These are phyloP conservation scores for Rhea pennata DNA, from an alignment of 2,113 vertebrate species.

Conservation along the genomic window DNA sequence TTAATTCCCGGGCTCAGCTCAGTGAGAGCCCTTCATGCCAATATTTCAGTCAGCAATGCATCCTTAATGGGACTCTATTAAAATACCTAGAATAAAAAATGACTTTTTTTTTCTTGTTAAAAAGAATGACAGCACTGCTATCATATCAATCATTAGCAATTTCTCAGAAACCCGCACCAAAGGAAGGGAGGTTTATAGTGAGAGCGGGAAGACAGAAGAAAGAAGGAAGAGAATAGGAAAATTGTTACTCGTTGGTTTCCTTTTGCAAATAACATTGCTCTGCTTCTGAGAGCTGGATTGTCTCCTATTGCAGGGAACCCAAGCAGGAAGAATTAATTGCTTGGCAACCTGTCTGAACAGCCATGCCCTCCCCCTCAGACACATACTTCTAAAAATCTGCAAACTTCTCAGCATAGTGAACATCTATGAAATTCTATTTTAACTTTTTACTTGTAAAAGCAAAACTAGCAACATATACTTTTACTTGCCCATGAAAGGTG, in stretches of 20 bases:
- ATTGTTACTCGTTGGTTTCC: constrained; percentile 62
- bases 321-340: constrained; percentile 65
- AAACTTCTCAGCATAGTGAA: constrained; percentile 19
- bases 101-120: constrained; percentile 71
- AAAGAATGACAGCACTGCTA: constrained; percentile 83
- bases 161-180: constrained; percentile 71
- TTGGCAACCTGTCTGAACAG: constrained; percentile 60
- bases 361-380: constrained; percentile 37
- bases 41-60: constrained; percentile 87
- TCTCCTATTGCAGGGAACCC: constrained; percentile 49
- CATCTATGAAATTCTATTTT: constrained; percentile 21
- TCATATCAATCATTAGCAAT: constrained; percentile 80
- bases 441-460: not conserved
- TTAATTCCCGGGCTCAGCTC: constrained; percentile 87
- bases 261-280: constrained; percentile 41
- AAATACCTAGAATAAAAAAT: constrained; percentile 84
- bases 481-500: not conserved
- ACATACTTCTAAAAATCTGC: constrained; percentile 13
- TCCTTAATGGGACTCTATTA: constrained; percentile 87
- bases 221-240: constrained; percentile 67
- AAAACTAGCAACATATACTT: not conserved
- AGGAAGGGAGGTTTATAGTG: constrained; percentile 61
- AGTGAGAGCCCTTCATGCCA: constrained; percentile 86
- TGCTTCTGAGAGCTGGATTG: constrained; percentile 37
- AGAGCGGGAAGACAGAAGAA: constrained; percentile 62